These are phyloP conservation scores for Diachasma alloeum DNA, from an alignment of 1,140 invertebrate genomes.

Conservation along the genomic window DNA sequence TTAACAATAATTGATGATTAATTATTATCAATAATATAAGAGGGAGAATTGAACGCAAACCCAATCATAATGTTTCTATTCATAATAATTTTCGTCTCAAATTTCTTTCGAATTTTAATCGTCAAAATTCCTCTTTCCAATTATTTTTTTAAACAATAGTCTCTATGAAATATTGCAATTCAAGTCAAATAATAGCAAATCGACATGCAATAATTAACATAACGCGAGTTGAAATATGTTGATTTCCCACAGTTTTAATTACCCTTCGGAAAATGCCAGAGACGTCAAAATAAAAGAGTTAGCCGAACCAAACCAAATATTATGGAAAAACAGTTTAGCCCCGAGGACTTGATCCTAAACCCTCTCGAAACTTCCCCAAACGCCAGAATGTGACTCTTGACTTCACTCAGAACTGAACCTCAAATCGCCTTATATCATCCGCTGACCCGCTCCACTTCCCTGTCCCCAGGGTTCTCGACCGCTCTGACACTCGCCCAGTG, in stretches of 20 bases:
- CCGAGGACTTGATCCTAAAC: neutral
- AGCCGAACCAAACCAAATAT: neutral
- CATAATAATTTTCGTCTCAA: no score
- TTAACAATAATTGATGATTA: no score
- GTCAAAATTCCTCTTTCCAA: no score
- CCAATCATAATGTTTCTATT: no score
- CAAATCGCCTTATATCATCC: neutral
- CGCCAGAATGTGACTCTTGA: neutral
- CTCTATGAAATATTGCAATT: no score
- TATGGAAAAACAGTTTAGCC: neutral
- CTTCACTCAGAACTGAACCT: neutral
- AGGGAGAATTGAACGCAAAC: no score
- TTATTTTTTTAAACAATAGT: no score
- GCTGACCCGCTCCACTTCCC: neutral
- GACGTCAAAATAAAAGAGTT: neutral
- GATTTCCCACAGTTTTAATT: neutral
- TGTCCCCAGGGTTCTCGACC: neutral
- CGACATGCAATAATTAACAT: no score
- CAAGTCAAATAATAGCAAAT: no score
- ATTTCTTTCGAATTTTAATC: no score
- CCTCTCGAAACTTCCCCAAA: neutral
- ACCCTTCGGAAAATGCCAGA: neutral
- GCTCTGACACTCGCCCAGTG: neutral
- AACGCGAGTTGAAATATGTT: no score
- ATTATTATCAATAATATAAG: no score